Conservation (phyloP, 2,888 invertebrate genomes). For the Diplolepis rosae region DNA sequence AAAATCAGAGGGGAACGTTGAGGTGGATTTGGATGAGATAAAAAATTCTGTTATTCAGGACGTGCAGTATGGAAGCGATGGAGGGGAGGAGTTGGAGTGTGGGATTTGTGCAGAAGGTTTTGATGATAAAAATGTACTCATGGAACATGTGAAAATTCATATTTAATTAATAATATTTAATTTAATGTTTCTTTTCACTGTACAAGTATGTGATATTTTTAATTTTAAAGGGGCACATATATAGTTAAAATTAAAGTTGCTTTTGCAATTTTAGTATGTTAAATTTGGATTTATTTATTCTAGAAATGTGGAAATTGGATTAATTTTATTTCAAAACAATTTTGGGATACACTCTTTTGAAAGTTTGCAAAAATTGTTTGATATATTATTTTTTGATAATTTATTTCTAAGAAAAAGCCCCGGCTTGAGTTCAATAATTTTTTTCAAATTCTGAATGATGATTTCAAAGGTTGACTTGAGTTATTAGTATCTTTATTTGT, state of each 20-base stretch:
- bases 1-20: slow-evolving; percentile 44
- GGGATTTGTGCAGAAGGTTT: slow-evolving; percentile 72
- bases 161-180: no score
- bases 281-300: no score
- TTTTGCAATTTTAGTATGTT: no score
- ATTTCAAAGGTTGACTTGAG: not conserved
- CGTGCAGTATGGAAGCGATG: slow-evolving; percentile 59
- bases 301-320: no score
- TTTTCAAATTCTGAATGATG: not conserved
- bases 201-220: slow-evolving; percentile 27
- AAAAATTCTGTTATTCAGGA: slow-evolving; percentile 54
- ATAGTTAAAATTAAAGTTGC: not conserved
- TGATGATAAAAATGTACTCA: slow-evolving; percentile 65
- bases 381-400: not conserved
- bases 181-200: slow-evolving; percentile 33
- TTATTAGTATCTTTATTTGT: not conserved
- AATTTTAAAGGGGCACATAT: not conserved
- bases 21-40: slow-evolving; percentile 44
- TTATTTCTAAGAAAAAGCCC: not conserved
- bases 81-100: slow-evolving; percentile 65
- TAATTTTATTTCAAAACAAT: not conserved
- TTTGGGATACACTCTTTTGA: not conserved
- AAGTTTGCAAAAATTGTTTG: not conserved
- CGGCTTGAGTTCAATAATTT: not conserved
- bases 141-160: slow-evolving; percentile 71